Evolutionary conservation across 92 coral and sea anemone genomes (phyloP).

Genomic region (Parazoanthus swiftii): DNA sequence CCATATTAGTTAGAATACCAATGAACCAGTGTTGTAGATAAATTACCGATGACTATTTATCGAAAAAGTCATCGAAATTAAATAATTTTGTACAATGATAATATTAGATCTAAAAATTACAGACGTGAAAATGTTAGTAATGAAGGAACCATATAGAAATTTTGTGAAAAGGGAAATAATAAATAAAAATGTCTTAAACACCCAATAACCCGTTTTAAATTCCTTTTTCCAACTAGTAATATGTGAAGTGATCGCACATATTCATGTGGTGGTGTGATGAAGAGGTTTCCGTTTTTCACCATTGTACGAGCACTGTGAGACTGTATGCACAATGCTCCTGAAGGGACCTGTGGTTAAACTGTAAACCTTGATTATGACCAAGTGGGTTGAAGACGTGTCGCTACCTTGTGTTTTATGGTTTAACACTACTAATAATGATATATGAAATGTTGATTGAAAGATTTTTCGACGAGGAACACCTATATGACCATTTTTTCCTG

Average conservation of each 20-base stretch:
- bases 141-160: neutral
- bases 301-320: too few relatives aligned
- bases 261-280: too few relatives aligned
- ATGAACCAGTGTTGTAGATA: constrained; percentile 13
- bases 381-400: too few relatives aligned
- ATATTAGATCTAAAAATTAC: constrained; percentile 23
- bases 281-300: too few relatives aligned
- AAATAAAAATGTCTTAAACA: constrained; percentile 21
- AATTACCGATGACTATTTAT: neutral
- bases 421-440: too few relatives aligned
- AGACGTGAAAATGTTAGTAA: constrained; percentile 2
- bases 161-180: neutral
- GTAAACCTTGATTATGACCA: too few relatives aligned
- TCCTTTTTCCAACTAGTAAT: neutral
- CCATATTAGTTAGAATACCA: constrained; percentile 10
- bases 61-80: neutral
- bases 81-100: constrained; percentile 28
- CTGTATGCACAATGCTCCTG: too few relatives aligned
- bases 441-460: too few relatives aligned
- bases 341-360: too few relatives aligned
- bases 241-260: neutral
- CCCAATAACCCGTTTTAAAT: neutral
- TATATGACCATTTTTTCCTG: too few relatives aligned
- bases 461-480: too few relatives aligned
- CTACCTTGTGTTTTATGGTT: too few relatives aligned